A percentile compares a stretch with the other conserved stretches of the same genome.
phyloP scores from a whole-genome alignment of 2,113 vertebrate genomes.

The Daboia siamensis region DNA sequence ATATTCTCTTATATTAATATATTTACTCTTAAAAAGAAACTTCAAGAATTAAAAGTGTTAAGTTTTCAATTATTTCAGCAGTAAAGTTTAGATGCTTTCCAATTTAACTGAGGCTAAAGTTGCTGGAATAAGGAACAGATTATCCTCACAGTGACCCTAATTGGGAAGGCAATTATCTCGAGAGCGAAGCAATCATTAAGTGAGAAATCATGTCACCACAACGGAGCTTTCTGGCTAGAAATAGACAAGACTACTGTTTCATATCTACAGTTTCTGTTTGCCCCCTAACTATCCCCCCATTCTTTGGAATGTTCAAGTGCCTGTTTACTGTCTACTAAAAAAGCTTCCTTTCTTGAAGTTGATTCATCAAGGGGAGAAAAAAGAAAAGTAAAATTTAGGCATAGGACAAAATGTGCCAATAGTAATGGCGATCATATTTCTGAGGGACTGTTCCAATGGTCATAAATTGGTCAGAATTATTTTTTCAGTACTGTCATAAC shows the following conservation, averaged over 20 bases:
- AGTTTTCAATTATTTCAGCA: not conserved
- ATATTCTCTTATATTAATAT: not conserved
- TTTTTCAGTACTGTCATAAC: not conserved
- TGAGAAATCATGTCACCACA: not conserved
- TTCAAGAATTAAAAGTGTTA: not conserved
- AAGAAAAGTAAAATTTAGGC: not conserved
- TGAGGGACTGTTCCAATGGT: not conserved
- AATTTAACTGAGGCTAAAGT: not conserved
- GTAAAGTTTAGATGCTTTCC: not conserved
- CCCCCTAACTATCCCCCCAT: not conserved
- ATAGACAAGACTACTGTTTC: not conserved
- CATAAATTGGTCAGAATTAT: not conserved
- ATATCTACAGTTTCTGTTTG: not conserved
- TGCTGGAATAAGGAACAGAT: not conserved
- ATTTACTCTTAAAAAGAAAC: not conserved
- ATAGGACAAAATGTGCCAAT: not conserved
- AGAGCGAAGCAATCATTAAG: not conserved
- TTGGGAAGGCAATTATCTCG: not conserved
- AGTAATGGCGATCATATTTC: not conserved
- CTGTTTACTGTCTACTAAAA: not conserved
- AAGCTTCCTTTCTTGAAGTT: not conserved
- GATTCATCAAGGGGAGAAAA: not conserved
- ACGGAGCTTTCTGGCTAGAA: not conserved
- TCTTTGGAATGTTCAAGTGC: not conserved
- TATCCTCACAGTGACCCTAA: not conserved